phyloP scores from a whole-genome alignment of 2,797 vertebrate species.

The Podarcis lilfordi region DNA sequence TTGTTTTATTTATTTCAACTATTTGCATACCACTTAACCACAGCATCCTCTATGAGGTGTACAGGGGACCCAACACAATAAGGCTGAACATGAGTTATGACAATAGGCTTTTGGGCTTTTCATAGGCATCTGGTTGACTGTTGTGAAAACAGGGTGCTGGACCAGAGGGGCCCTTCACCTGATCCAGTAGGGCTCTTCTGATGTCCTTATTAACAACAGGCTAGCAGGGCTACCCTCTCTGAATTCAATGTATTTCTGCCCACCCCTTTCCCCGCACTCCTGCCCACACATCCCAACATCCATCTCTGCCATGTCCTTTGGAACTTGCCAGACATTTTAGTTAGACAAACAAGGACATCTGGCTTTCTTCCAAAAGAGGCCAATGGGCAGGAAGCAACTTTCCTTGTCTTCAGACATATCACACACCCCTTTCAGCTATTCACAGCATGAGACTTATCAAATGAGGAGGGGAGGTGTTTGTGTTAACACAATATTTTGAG shows the following conservation, averaged over 20 bases:
- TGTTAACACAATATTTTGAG: constrained; percentile 25
- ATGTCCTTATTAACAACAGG: too few species aligned
- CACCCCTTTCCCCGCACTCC: not conserved
- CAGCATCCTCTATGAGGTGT: too few species aligned
- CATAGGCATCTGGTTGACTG: too few species aligned
- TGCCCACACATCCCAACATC: not conserved
- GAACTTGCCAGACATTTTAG: not conserved
- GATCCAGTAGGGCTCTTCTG: too few species aligned
- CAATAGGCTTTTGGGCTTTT: too few species aligned
- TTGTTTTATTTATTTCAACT: too few species aligned
- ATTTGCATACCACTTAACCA: too few species aligned
- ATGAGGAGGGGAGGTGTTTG: not conserved
- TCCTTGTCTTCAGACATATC: not conserved
- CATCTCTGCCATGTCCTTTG: rapidly evolving
- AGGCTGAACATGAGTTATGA: too few species aligned
- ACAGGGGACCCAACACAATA: too few species aligned
- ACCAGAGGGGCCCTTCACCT: too few species aligned
- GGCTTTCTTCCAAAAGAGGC: not conserved
- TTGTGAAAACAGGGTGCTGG: too few species aligned
- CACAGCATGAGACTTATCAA: not conserved
- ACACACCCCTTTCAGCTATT: constrained; percentile 7
- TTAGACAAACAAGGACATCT: not conserved
- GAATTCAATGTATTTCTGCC: not conserved
- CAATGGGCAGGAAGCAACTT: constrained; percentile 1
- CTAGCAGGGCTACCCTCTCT: not conserved